phyloP scores from a whole-genome alignment of 2,113 vertebrate genomes.

The Cranoglanis bouderius region DNA sequence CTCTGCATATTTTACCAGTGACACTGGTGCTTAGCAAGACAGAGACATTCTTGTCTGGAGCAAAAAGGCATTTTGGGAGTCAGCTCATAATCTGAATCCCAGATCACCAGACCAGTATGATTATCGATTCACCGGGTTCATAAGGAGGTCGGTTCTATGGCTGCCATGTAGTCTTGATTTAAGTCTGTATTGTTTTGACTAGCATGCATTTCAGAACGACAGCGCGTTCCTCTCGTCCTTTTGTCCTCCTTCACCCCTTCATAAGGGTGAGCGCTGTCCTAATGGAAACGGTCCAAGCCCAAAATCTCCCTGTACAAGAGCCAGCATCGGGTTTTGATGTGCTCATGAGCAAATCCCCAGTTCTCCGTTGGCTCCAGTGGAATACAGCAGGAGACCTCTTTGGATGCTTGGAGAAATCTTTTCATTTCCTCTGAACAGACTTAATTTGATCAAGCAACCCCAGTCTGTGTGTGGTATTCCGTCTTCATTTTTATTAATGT shows the following conservation, averaged over 20 bases:
- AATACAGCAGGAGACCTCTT: conserved; percentile 63
- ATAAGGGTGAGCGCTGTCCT: neutral
- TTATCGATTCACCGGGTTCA: conserved; percentile 10
- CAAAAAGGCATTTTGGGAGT: neutral
- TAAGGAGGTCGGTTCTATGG: neutral
- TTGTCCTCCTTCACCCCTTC: neutral
- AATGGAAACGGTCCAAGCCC: conserved; percentile 10
- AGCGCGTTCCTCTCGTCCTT: neutral
- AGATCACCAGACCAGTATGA: neutral
- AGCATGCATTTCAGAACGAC: neutral
- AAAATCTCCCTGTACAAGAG: conserved; percentile 43
- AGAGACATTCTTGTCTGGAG: conserved; percentile 7
- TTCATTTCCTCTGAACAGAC: conserved; percentile 79
- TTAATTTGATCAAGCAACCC: conserved; percentile 70
- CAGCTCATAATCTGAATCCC: neutral
- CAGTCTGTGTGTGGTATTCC: conserved; percentile 70
- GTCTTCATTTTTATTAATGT: conserved; percentile 78
- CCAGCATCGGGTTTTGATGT: conserved; percentile 58
- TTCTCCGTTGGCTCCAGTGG: conserved; percentile 64
- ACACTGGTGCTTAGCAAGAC: conserved; percentile 21
- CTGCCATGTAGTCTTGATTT: neutral
- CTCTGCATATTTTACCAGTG: conserved; percentile 18
- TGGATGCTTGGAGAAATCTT: conserved; percentile 68
- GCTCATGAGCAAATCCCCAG: conserved; percentile 67
- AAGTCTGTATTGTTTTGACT: neutral